Evolutionary conservation across 2,888 invertebrate genomes (phyloP).

Genomic region (Cephus rjabovi): DNA sequence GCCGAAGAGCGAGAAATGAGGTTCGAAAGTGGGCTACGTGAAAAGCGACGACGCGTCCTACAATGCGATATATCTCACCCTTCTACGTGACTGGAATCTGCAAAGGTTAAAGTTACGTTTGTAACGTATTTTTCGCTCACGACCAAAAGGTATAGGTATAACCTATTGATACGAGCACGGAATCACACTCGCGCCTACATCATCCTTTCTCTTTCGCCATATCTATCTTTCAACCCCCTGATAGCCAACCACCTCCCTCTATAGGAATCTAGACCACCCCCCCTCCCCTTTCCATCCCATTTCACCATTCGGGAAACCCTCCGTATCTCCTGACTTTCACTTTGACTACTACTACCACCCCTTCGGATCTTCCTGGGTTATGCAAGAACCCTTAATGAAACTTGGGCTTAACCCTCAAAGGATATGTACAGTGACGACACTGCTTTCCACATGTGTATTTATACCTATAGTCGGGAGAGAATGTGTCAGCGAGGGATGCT

Average conservation of each 20-base stretch:
- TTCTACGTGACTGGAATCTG: slow-evolving; percentile 60
- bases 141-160: neutral
- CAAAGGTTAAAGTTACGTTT: slow-evolving; percentile 53
- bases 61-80: slow-evolving; percentile 61
- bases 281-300: no score
- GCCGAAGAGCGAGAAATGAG: slow-evolving; percentile 56
- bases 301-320: neutral
- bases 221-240: no score
- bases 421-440: neutral
- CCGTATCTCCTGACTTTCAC: neutral
- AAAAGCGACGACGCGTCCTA: slow-evolving; percentile 43
- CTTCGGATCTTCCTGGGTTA: neutral
- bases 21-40: slow-evolving; percentile 63
- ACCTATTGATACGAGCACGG: neutral
- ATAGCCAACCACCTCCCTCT: no score
- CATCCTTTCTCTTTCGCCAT: no score
- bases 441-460: neutral
- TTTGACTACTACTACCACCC: neutral
- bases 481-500: neutral
- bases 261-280: no score
- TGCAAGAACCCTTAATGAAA: neutral
- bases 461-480: neutral
- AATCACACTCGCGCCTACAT: neutral
- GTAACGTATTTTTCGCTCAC: slow-evolving; percentile 1
- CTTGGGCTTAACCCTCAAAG: neutral